Conservation (phyloP, 2,113 vertebrate species). For the Elaphurus davidianus region DNA sequence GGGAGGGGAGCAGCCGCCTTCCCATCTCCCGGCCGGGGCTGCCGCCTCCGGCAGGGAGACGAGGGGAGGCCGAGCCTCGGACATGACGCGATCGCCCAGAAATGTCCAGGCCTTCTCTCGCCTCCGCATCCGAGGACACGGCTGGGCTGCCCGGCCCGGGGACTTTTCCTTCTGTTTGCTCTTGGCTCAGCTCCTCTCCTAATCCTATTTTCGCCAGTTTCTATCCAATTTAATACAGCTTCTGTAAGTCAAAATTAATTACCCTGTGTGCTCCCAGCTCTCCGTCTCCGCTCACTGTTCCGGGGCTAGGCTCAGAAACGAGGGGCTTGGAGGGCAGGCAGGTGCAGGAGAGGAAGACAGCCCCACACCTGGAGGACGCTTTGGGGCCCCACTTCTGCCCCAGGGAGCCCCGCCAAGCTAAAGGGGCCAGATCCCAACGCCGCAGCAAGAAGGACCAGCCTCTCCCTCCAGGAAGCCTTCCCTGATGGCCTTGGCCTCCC, state of each 20-base stretch:
- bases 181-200: constrained; percentile 77
- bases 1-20: background rate
- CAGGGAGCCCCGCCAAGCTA: background rate
- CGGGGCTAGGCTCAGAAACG: background rate
- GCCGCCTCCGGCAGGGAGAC: background rate
- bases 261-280: constrained; percentile 50
- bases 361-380: rapidly evolving
- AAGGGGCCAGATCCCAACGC: background rate
- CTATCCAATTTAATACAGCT: constrained; percentile 83
- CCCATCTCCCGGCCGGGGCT: background rate
- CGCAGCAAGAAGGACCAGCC: background rate
- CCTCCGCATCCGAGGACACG: constrained; percentile 40
- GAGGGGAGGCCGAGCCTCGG: background rate
- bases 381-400: background rate
- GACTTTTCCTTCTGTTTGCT: constrained; percentile 76
- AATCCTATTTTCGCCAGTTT: constrained; percentile 83
- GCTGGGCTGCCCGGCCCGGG: constrained; percentile 49
- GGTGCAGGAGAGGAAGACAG: background rate
- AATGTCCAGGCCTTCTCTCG: constrained; percentile 61
- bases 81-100: background rate
- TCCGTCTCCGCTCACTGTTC: background rate
- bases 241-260: constrained; percentile 81
- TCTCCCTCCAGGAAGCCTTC: background rate
- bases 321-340: background rate
- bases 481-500: background rate